phyloP scores from a whole-genome alignment of 2,797 vertebrate genomes.

The Periparus ater region DNA sequence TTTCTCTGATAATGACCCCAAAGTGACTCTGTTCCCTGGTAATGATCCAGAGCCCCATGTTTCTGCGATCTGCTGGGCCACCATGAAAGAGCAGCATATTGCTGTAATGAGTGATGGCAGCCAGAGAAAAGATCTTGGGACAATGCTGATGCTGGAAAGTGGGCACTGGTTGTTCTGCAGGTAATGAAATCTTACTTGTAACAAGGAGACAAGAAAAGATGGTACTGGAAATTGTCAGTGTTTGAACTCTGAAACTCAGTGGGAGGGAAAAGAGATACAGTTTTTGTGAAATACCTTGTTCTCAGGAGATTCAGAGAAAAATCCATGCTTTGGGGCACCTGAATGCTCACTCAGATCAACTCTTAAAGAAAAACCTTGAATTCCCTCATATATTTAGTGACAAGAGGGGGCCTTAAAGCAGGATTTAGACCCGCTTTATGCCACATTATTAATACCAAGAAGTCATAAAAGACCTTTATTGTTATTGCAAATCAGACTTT shows the following conservation, averaged over 20 bases:
- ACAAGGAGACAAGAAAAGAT: slow-evolving; percentile 41
- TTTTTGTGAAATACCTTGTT: slow-evolving; percentile 52
- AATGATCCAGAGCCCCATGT: slow-evolving; percentile 36
- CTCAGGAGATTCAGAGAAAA: slow-evolving; percentile 28
- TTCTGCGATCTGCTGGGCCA: background rate
- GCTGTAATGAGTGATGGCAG: slow-evolving; percentile 27
- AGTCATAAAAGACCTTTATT: slow-evolving; percentile 42
- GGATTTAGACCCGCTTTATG: slow-evolving; percentile 48
- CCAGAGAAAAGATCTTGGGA: slow-evolving; percentile 29
- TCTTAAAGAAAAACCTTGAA: slow-evolving; percentile 20
- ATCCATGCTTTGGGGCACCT: background rate
- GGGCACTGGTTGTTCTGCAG: background rate
- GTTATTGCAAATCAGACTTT: slow-evolving; percentile 27
- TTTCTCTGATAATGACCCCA: slow-evolving; percentile 46
- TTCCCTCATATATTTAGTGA: slow-evolving; percentile 7
- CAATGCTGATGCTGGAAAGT: background rate
- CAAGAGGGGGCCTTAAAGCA: slow-evolving; percentile 29
- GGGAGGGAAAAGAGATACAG: slow-evolving; percentile 54
- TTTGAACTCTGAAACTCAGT: slow-evolving; percentile 66
- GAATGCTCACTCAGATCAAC: slow-evolving; percentile 21
- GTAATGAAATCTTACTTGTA: slow-evolving; percentile 40
- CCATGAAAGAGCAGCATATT: background rate
- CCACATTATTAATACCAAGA: slow-evolving; percentile 39
- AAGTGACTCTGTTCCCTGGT: slow-evolving; percentile 33
- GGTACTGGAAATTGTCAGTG: slow-evolving; percentile 28